These are phyloP conservation scores for Tetramorium simillimum DNA, from an alignment of 1,140 invertebrate species.

Conservation along the genomic window DNA sequence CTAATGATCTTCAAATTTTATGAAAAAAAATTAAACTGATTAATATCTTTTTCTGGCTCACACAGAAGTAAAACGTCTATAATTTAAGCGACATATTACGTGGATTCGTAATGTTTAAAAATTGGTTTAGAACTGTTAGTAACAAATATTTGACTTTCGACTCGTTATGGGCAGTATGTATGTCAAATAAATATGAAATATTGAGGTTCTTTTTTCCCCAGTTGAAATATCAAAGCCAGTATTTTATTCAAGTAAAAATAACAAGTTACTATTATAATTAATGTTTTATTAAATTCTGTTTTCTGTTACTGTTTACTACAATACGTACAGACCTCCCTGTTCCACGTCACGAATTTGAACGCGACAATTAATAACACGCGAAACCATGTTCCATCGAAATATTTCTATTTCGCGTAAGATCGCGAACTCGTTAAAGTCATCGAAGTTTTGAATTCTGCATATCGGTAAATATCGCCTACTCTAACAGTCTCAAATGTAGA, in stretches of 20 bases:
- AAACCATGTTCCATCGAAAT: conserved; percentile 11
- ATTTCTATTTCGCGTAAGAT: not conserved
- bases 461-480: not conserved
- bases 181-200: conserved; percentile 2
- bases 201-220: not conserved
- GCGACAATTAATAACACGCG: conserved; percentile 50
- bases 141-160: not conserved
- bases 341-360: conserved; percentile 38
- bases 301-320: not conserved
- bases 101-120: not conserved
- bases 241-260: not conserved
- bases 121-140: not conserved
- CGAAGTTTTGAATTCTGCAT: not conserved
- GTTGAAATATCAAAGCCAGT: not conserved
- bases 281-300: conserved; percentile 12
- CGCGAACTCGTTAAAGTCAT: not conserved
- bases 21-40: not conserved
- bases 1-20: not conserved
- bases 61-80: not conserved
- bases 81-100: not conserved
- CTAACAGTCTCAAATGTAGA: not conserved
- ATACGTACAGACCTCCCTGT: not conserved
- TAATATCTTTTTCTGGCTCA: not conserved
- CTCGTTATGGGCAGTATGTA: not conserved
- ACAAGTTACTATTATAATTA: not conserved